Evolutionary conservation across 2,113 vertebrate species (phyloP).

Genomic region (Leucopsar rothschildi): DNA sequence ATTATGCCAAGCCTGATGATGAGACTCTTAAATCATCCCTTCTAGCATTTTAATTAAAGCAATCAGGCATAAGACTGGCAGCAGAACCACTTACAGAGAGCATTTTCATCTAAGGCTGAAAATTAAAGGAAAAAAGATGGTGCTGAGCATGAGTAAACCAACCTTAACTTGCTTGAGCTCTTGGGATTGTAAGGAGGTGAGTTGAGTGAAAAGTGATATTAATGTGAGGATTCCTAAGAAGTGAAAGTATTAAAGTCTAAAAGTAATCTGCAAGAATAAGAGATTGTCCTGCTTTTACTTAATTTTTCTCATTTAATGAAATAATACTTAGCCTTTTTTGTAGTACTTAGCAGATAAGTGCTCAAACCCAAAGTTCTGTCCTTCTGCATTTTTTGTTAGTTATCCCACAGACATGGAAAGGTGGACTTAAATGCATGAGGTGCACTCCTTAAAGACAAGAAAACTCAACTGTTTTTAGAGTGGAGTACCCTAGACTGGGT

Average conservation of each 20-base stretch:
- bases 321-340: not conserved
- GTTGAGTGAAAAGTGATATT: not conserved
- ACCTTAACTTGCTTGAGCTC: not conserved
- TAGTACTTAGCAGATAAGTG: not conserved
- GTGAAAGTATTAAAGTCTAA: not conserved
- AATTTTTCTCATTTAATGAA: not conserved
- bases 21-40: constrained; percentile 16
- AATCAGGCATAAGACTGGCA: not conserved
- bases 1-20: constrained; percentile 25
- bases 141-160: not conserved
- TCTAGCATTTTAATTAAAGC: constrained; percentile 43
- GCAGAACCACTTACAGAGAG: not conserved
- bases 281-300: not conserved
- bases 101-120: not conserved
- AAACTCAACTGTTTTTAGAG: not conserved
- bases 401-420: not conserved
- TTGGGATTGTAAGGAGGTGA: not conserved
- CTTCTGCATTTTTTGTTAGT: not conserved
- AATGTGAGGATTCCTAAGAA: not conserved
- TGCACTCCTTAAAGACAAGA: not conserved
- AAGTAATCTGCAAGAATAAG: not conserved
- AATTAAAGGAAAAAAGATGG: not conserved
- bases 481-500: not conserved
- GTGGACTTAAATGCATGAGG: not conserved
- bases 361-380: not conserved